Evolutionary conservation across 2,888 invertebrate species (phyloP).

Genomic region (Chirona hameri): DNA sequence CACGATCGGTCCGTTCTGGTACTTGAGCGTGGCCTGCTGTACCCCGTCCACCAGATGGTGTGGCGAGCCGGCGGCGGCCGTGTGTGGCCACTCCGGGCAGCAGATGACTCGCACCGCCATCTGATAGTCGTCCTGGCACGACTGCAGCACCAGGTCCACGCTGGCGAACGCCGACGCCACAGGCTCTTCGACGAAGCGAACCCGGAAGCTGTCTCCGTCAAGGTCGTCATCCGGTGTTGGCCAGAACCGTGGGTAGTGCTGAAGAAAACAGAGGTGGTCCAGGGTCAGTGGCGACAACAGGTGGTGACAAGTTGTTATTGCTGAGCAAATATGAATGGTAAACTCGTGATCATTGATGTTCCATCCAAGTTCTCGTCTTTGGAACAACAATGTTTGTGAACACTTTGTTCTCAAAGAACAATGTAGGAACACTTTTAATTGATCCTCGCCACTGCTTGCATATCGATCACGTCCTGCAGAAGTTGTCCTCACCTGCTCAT

Average conservation of each 20-base stretch:
- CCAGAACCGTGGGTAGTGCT: slow-evolving; percentile 45
- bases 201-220: slow-evolving; percentile 42
- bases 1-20: slow-evolving; percentile 85
- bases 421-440: too few relatives aligned
- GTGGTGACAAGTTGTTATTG: background rate
- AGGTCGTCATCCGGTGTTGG: slow-evolving; percentile 43
- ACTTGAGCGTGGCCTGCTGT: slow-evolving; percentile 76
- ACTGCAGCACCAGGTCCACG: slow-evolving; percentile 39
- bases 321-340: too few relatives aligned
- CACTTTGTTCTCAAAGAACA: too few relatives aligned
- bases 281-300: background rate
- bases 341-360: too few relatives aligned
- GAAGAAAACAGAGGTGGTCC: slow-evolving; percentile 32
- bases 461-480: too few relatives aligned
- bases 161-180: slow-evolving; percentile 8
- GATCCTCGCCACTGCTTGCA: too few relatives aligned
- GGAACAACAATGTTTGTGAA: too few relatives aligned
- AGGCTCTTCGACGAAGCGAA: slow-evolving; percentile 29
- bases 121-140: slow-evolving; percentile 88
- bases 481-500: slow-evolving; percentile 52
- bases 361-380: too few relatives aligned
- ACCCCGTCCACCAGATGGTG: slow-evolving; percentile 70
- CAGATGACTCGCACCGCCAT: slow-evolving; percentile 83
- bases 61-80: slow-evolving; percentile 54
- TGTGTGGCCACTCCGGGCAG: slow-evolving; percentile 78